These are phyloP conservation scores for Scomber japonicus DNA, from an alignment of 2,113 vertebrate species.

Conservation along the genomic window DNA sequence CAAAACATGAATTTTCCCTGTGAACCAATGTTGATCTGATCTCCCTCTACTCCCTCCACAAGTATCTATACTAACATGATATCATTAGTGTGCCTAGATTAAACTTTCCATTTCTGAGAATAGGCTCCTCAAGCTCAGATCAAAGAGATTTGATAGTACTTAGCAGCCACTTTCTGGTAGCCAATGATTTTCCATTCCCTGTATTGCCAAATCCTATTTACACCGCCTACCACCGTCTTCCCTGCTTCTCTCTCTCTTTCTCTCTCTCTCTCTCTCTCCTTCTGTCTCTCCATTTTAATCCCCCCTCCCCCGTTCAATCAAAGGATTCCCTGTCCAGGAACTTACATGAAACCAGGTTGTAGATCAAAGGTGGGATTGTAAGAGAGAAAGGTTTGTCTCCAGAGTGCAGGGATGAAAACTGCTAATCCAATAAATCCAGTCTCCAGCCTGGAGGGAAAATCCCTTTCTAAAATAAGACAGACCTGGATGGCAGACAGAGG, in stretches of 20 bases:
- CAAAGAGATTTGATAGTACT: conserved; percentile 36
- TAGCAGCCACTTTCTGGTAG: conserved; percentile 2
- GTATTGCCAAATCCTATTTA: conserved; percentile 69
- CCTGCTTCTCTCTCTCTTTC: not conserved
- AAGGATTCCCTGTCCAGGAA: conserved; percentile 47
- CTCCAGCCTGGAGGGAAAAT: conserved; percentile 30
- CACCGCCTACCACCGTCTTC: not conserved
- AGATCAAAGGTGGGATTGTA: conserved; percentile 43
- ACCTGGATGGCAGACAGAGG: not conserved
- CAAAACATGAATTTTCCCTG: too few species aligned
- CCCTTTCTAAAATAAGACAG: conserved; percentile 44
- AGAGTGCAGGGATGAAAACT: conserved; percentile 29
- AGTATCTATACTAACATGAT: too few species aligned
- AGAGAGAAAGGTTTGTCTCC: conserved; percentile 6
- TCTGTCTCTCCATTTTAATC: conserved; percentile 42
- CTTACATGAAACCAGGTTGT: conserved; percentile 20
- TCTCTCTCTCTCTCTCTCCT: not conserved
- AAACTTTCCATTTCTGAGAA: conserved; percentile 27
- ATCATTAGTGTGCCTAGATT: conserved; percentile 11
- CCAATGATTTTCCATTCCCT: conserved; percentile 37
- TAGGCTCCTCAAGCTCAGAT: not conserved
- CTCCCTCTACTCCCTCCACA: too few species aligned
- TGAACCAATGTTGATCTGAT: too few species aligned
- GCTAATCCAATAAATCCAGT: conserved; percentile 61
- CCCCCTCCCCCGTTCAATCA: conserved; percentile 12